Evolutionary conservation across 2,888 invertebrate genomes (phyloP).

Genomic region (Macrophya alboannulata): DNA sequence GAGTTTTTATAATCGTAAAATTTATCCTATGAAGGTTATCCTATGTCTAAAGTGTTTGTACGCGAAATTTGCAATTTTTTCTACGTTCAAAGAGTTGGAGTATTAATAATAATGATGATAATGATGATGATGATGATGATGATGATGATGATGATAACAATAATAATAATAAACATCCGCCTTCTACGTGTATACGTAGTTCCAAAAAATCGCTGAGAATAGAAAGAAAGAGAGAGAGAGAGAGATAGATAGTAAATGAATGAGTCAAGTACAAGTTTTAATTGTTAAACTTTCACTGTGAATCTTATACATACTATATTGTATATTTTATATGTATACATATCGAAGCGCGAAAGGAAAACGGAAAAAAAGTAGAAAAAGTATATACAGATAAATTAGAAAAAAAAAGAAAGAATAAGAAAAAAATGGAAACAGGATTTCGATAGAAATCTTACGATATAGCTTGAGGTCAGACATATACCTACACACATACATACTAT

Average conservation of each 20-base stretch:
- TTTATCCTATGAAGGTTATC: too few relatives aligned
- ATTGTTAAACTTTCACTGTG: conserved; percentile 11
- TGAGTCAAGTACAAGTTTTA: not conserved
- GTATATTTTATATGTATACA: not conserved
- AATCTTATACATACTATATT: not conserved
- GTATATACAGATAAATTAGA: too few relatives aligned
- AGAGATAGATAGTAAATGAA: not conserved
- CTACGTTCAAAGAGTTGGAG: too few relatives aligned
- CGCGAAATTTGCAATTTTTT: too few relatives aligned
- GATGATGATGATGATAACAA: not conserved
- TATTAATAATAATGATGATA: too few relatives aligned
- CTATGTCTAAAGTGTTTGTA: too few relatives aligned
- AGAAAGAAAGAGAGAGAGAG: not conserved
- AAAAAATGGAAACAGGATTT: conserved; percentile 3
- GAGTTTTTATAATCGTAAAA: too few relatives aligned
- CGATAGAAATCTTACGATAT: not conserved
- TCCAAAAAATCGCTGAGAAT: conserved; percentile 1
- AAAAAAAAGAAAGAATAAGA: not conserved
- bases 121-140: not conserved
- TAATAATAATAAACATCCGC: not conserved
- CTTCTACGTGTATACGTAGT: not conserved
- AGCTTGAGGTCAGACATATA: not conserved
- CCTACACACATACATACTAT: not conserved
- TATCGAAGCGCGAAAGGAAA: not conserved
- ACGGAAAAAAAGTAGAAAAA: not conserved